Evolutionary conservation across 2,797 vertebrate genomes (phyloP).

Genomic region (Phataginus tricuspis): DNA sequence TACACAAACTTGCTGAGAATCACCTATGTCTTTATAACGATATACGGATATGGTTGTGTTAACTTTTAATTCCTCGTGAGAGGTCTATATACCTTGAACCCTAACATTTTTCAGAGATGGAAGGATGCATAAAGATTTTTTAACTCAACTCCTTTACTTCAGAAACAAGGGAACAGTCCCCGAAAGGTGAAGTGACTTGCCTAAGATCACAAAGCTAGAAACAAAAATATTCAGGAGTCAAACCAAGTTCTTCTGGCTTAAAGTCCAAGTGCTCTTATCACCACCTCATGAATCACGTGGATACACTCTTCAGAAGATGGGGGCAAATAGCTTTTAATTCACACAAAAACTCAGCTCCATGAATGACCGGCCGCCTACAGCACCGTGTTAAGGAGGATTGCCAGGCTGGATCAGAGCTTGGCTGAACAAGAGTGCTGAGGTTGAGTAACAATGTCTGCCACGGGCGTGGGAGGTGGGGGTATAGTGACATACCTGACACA

Average conservation of each 20-base stretch:
- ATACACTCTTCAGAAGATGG: not conserved
- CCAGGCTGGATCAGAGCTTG: not conserved
- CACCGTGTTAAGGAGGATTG: not conserved
- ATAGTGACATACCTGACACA: not conserved
- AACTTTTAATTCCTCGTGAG: not conserved
- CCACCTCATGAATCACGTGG: not conserved
- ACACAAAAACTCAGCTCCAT: not conserved
- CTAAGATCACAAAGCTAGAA: not conserved
- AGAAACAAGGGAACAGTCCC: not conserved
- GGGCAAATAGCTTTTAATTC: not conserved
- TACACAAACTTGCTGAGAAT: not conserved
- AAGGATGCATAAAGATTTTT: not conserved
- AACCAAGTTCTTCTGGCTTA: not conserved
- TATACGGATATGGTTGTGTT: too few relatives aligned
- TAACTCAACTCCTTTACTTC: not conserved
- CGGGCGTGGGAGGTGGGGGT: accelerated
- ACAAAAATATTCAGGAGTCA: not conserved
- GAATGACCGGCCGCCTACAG: not conserved
- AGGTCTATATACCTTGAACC: not conserved
- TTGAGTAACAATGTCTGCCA: not conserved
- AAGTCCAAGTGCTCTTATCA: not conserved
- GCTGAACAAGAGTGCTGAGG: not conserved
- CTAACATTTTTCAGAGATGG: not conserved
- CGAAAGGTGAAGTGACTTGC: not conserved
- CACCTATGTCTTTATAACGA: not conserved